Evolutionary conservation across 2,797 vertebrate genomes (phyloP), one percentile per base, ranked within the genome.

Genomic region (Hyperoplus immaculatus): DNA sequence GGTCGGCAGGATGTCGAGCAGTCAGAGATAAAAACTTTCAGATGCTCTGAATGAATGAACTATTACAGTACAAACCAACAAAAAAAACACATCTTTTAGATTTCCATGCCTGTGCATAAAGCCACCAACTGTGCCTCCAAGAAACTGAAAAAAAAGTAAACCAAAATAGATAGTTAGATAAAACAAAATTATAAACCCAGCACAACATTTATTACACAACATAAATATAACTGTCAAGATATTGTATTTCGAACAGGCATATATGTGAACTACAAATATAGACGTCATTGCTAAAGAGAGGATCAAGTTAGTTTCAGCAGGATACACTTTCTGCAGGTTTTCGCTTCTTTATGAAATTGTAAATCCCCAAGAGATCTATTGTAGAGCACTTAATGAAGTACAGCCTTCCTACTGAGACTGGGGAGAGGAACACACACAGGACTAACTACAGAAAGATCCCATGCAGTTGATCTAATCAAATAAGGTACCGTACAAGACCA

Each of bases 141-240:
- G 55, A 82, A 85, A 75, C 85, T 93, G 89, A 94, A 90, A 93
- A 92, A 80, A 68, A 29, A 51, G 84, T 85, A 94, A 95, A 94
- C 69, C 82, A 88, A 85, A 87, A 88, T 49, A 62, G 81, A 83
- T 89, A 76, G 69, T 89, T 83, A 91, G 78, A 92, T 93, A 93
- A 95, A 96, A 91, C 87, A 89, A 91, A 94, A 91, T 88, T 94
- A 94, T 89, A 94, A 95, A 94, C 92, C 89, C 95, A 96, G 95
- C 96, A 97, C 96, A 78, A 97, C 96, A 97, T 96, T 97, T 95
- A 97, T 96, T 95, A 97, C 96, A 96, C 95, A 96, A 99, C 97
- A 96, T 95, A 96, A 95, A 95, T 92, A 95, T 94, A 95, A 93
- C 89, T 92, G 94, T 94, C 93, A 95, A 95, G 93, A 96, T 96